These are phyloP conservation scores for Portevinia maculata DNA, from an alignment of 2,888 invertebrate species.

Conservation along the genomic window DNA sequence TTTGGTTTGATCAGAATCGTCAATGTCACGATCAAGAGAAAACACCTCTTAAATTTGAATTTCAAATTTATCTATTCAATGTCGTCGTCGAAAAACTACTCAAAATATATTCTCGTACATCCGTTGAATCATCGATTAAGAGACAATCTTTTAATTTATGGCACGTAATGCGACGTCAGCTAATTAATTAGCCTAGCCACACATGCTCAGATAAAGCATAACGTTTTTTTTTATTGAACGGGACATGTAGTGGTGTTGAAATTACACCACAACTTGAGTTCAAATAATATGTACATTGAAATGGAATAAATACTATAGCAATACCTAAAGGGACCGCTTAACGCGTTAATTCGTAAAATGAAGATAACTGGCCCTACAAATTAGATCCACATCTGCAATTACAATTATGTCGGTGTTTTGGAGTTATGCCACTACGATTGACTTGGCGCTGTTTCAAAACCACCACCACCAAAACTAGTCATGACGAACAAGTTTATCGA, in stretches of 20 bases:
- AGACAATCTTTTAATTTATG: conserved; percentile 10
- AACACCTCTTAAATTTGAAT: not conserved
- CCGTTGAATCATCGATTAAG: conserved; percentile 24
- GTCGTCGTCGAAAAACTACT: not conserved
- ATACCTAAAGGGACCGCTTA: conserved; percentile 30
- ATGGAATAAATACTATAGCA: too few species aligned
- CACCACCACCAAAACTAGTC: conserved; percentile 24
- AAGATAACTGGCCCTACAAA: conserved; percentile 26
- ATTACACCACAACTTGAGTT: too few species aligned
- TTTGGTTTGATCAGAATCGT: not conserved
- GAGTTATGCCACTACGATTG: conserved; percentile 51
- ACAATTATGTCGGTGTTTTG: conserved; percentile 37
- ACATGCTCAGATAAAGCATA: not conserved
- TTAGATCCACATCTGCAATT: conserved; percentile 30
- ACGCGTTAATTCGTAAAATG: not conserved
- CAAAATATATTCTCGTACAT: not conserved
- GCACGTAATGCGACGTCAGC: not conserved
- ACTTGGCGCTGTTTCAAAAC: conserved; percentile 25
- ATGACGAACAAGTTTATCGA: conserved; percentile 69
- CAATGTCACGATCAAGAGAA: conserved; percentile 27
- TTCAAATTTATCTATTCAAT: conserved; percentile 23
- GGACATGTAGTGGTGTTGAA: too few species aligned
- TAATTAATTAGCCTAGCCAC: not conserved
- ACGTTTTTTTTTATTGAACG: too few species aligned
- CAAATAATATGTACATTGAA: too few species aligned